Evolutionary conservation across 1,140 invertebrate genomes (phyloP).

Genomic region (Oedothorax gibbosus): DNA sequence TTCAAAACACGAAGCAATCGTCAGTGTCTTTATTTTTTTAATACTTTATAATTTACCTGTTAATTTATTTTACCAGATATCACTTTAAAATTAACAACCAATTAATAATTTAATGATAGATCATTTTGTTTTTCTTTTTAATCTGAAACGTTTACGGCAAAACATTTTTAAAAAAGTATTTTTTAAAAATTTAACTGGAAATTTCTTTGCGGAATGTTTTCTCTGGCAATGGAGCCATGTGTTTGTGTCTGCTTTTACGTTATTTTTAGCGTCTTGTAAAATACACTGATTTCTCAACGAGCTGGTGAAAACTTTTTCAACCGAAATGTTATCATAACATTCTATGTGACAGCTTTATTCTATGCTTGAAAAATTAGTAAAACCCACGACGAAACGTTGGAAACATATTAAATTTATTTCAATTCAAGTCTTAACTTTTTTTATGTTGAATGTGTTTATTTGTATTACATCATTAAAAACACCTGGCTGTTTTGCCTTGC

Average conservation of each 20-base stretch:
- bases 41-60: too few relatives aligned
- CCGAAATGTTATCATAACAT: constrained; percentile 24
- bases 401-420: not conserved
- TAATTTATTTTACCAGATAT: too few relatives aligned
- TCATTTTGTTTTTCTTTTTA: too few relatives aligned
- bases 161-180: too few relatives aligned
- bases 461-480: not conserved
- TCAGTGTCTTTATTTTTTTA: too few relatives aligned
- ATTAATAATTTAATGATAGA: too few relatives aligned
- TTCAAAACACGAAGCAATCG: too few relatives aligned
- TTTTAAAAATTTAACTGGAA: too few relatives aligned
- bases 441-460: not conserved
- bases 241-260: not conserved
- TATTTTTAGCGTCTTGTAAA: constrained; percentile 11
- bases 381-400: not conserved
- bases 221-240: constrained; percentile 15
- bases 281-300: constrained; percentile 7
- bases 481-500: too few relatives aligned
- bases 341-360: not conserved
- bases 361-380: constrained; percentile 1
- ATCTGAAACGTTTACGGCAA: too few relatives aligned
- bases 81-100: too few relatives aligned
- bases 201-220: constrained; percentile 21
- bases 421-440: not conserved
- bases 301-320: not conserved